Percentiles rank a stretch among this genome's conserved stretches.
These are phyloP conservation scores for Zaprionus nigranus DNA, from an alignment of 1,140 invertebrate species.

Conservation along the genomic window DNA sequence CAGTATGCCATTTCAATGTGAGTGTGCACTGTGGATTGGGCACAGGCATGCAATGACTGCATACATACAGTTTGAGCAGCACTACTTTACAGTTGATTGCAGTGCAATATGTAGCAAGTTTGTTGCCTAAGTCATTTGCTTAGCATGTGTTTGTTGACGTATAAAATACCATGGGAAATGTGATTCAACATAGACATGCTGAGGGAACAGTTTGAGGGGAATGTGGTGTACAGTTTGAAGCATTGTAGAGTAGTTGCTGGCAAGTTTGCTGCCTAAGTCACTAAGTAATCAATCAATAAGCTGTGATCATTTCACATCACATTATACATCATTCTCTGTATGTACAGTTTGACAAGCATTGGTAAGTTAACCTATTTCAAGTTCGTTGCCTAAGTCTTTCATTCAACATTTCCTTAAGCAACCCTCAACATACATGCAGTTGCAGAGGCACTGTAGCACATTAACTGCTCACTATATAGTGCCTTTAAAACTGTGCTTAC, in stretches of 20 bases:
- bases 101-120: conserved; percentile 51
- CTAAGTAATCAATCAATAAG: no score
- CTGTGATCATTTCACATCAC: no score
- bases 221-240: not conserved
- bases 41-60: conserved; percentile 1
- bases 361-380: not conserved
- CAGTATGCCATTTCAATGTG: conserved; percentile 1
- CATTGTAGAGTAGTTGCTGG: not conserved
- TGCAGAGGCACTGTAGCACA: not conserved
- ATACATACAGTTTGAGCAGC: not conserved
- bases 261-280: not conserved
- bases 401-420: not conserved
- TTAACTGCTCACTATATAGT: not conserved
- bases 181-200: not conserved
- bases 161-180: not conserved
- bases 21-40: conserved; percentile 7
- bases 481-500: not conserved
- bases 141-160: not conserved
- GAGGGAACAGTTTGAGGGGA: not conserved
- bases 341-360: not conserved
- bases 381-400: conserved; percentile 65
- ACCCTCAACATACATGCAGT: not conserved
- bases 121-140: conserved; percentile 71
- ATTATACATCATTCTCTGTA: no score
- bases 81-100: not conserved